Evolutionary conservation across 2,113 vertebrate genomes (phyloP), one percentile per base, ranked within the genome.

Genomic region (Aleadryas rufinucha): DNA sequence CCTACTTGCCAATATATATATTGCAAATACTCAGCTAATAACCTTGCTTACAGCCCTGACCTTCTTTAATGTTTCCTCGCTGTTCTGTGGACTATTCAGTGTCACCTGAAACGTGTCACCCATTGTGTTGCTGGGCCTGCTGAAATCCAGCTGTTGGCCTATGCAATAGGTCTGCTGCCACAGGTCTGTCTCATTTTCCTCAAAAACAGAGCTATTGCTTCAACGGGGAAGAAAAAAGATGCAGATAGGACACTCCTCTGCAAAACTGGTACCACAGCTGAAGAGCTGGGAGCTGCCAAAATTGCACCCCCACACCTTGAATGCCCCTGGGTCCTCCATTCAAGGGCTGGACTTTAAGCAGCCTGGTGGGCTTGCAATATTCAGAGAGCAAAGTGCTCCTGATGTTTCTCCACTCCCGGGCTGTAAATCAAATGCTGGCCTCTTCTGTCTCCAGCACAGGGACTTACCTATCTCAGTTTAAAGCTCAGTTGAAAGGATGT

Each of bases 401-500:
- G 22, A 20, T 35, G 45, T 27, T 86, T 85, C 79, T 72, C 35
- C 17, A 31, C 45, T 84, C 72, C 68, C 6, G 10, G 52, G 44
- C 85, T 77, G 59, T 81, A 93, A 66, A 85, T 6, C 0, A 0
- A 92, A 52, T 11, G n/a, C 50, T 78, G 59, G 54, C 45, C 61
- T 59, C 65, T 86, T 87, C 66, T 41, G 56, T 69, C 16, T 16
- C 74, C 64, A 92, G 88, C 24, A 78, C 37, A 80, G 90, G 86
- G 84, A 90, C 69, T 87, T 76, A 35, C 3, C 60, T 65, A 31
- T 79, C 88, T 94, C 91, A 64, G 91, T 87, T 94, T 61, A 91
- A 72, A 59, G 39, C 35, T 89, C 68, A 94, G 80, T 41, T 41
- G 11, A 97, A 97, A 94, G 83, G 64, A 86, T 14, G 15, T 49